Conservation (phyloP, 1,140 invertebrate species). For the Globodera ellingtonae region DNA sequence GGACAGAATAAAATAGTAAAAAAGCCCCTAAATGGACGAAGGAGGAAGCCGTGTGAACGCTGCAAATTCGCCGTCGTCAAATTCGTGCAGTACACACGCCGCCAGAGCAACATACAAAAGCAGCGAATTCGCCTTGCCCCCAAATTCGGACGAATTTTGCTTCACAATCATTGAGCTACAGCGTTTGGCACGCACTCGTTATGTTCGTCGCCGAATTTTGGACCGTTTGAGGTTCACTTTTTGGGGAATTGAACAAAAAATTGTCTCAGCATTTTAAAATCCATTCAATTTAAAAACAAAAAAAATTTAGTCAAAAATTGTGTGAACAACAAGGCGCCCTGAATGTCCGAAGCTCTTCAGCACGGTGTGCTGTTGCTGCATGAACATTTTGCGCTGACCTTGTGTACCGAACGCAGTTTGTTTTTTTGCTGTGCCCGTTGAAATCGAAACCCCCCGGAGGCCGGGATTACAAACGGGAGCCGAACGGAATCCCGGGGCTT, state of each 20-base stretch:
- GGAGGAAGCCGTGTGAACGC: too few relatives aligned
- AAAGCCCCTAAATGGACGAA: too few relatives aligned
- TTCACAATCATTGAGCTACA: background rate
- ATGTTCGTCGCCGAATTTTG: background rate
- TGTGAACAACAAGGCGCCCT: background rate
- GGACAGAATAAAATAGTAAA: too few relatives aligned
- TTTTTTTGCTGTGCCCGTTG: background rate
- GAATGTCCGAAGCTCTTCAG: background rate
- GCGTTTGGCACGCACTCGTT: constrained; percentile 5
- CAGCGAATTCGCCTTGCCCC: too few relatives aligned
- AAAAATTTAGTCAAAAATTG: background rate
- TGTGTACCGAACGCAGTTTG: background rate
- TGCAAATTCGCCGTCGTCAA: too few relatives aligned
- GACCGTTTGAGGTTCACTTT: constrained; percentile 1
- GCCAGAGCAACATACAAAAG: too few relatives aligned
- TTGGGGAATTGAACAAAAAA: too few relatives aligned
- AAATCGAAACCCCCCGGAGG: too few relatives aligned
- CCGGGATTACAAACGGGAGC: too few relatives aligned
- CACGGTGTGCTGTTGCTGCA: background rate
- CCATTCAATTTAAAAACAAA: background rate
- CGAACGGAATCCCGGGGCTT: too few relatives aligned
- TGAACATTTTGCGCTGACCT: background rate
- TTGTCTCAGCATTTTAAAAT: background rate
- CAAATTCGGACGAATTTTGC: too few relatives aligned
- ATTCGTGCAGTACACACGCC: too few relatives aligned